Evolutionary conservation across 2,888 invertebrate species (phyloP).

Genomic region (Cephalotes varians): DNA sequence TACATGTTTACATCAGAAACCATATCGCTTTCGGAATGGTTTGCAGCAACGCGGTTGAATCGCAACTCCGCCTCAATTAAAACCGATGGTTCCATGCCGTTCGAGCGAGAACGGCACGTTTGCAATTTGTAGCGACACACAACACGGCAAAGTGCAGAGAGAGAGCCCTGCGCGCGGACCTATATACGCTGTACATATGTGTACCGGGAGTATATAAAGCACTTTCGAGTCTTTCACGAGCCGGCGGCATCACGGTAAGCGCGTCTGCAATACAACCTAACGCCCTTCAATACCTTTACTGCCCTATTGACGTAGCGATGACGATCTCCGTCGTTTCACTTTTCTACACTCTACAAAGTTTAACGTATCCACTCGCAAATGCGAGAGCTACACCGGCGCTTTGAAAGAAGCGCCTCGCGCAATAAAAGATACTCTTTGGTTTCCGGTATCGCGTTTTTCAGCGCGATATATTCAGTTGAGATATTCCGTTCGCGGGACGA

Average conservation of each 20-base stretch:
- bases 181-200: background rate
- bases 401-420: background rate
- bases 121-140: constrained; percentile 50
- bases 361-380: background rate
- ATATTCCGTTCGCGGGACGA: background rate
- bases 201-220: constrained; percentile 8
- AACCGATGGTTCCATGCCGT: constrained; percentile 24
- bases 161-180: background rate
- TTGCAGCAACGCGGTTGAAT: background rate
- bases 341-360: background rate
- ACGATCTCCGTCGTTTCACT: constrained; percentile 21
- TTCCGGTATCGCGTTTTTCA: background rate
- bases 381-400: background rate
- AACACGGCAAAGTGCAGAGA: constrained; percentile 34
- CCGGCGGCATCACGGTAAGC: constrained; percentile 8
- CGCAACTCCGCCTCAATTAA: constrained; percentile 22
- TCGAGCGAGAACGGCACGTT: constrained; percentile 31
- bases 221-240: constrained; percentile 35
- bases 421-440: background rate
- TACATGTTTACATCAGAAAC: background rate
- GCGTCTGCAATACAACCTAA: constrained; percentile 34
- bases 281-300: constrained; percentile 39
- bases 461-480: background rate
- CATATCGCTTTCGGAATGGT: background rate
- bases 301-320: constrained; percentile 28